Base-by-base conservation (phyloP, 1,140 invertebrate species). In the Drosophila tropicalis region DNA sequence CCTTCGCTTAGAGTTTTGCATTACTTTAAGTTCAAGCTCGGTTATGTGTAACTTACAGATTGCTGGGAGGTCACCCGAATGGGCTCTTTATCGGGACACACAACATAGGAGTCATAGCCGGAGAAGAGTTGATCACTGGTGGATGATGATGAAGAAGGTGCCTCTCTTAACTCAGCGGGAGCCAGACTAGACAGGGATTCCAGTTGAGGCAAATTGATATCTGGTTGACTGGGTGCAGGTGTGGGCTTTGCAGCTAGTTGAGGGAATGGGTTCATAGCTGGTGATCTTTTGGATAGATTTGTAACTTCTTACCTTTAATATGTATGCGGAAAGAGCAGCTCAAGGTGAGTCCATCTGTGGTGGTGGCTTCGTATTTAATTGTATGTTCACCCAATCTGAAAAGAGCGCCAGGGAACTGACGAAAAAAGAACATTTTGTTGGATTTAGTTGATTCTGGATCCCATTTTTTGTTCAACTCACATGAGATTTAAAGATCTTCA, bases 291-390 rank as follows among this genome's bases (percentile, higher is more conserved):
- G 3, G 12, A 12, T 9, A 29, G 2, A 12, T 17, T 19, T 1
- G 13, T 13, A 29, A 5, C n/a, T 0, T 13, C 83, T 71, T 65
- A 95, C 95, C 92, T 92, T 93, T 93, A 36, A 95, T 93, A 70
- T 93, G 93, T 67, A 95, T 93, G 7, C 93, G 93, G 90, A 95
- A 95, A 80, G 93, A 93, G 91, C 95, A 96, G 68, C 93, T 93
- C 34, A 94, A 93, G 80, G 92, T 93, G 87, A 94, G 94, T 68
- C 94, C 95, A 63, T 95, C 93, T 19, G 93, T 93, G 78, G 95
- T 95, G 67, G 93, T 94, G 40, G 94, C 95, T 63, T 95, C 93
- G 81, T 95, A 96, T 70, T 92, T 94, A 19, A 96, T 93, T 58
- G 94, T 93, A 86, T 95, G 94, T 66, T 93, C 81, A 9, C 95